Evolutionary conservation across 2,113 vertebrate species (phyloP).

Genomic region (Australoheros scitulus): DNA sequence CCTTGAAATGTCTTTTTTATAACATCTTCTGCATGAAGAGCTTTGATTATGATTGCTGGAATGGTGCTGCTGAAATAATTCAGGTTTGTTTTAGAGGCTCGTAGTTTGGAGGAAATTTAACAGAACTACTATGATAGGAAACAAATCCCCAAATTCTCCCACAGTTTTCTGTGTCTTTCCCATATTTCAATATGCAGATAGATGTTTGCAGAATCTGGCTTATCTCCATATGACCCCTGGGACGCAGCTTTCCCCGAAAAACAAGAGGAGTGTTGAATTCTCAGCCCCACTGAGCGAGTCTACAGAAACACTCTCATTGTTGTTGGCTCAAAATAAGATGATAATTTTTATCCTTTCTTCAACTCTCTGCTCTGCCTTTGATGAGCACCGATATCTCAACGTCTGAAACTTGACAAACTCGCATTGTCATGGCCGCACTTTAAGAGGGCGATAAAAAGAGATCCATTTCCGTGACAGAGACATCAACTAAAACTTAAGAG

Average conservation of each 20-base stretch:
- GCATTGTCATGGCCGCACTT: conserved; percentile 30
- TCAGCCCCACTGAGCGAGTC: conserved; percentile 47
- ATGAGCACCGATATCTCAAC: conserved; percentile 25
- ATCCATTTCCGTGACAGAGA: conserved; percentile 39
- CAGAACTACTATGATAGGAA: background rate
- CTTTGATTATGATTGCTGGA: background rate
- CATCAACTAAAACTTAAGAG: conserved; percentile 30
- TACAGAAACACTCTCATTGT: conserved; percentile 56
- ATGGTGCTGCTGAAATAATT: background rate
- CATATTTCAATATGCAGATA: conserved; percentile 70
- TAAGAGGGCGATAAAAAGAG: conserved; percentile 33
- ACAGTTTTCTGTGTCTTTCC: conserved; percentile 21
- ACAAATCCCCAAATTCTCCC: conserved; percentile 15
- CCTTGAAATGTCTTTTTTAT: conserved; percentile 27
- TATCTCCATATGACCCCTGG: conserved; percentile 66
- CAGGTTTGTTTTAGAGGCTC: background rate
- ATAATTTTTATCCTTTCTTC: conserved; percentile 58
- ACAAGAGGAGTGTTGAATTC: conserved; percentile 57
- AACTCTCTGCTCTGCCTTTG: conserved; percentile 47
- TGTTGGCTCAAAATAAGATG: conserved; percentile 69
- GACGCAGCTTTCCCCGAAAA: conserved; percentile 49
- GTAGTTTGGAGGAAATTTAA: conserved; percentile 5
- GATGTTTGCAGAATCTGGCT: conserved; percentile 67
- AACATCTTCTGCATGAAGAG: background rate
- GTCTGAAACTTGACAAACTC: conserved; percentile 52